Percentiles rank a stretch among this genome's conserved stretches.
These are phyloP conservation scores for Podabrus alpinus DNA, from an alignment of 2,888 invertebrate genomes.

Conservation along the genomic window DNA sequence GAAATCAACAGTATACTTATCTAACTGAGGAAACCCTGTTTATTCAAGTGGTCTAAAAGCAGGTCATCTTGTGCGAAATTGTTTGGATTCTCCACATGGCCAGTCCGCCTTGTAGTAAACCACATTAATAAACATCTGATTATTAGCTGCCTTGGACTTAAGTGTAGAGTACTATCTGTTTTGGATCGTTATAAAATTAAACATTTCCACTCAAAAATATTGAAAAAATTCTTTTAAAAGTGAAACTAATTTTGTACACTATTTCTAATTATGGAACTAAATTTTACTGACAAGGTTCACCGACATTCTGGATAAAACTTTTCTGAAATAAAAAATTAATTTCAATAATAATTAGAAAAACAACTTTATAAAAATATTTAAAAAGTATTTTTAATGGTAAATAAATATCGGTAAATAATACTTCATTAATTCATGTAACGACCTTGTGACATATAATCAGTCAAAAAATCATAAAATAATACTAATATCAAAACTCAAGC, in stretches of 20 bases:
- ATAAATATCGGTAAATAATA: not conserved
- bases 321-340: not conserved
- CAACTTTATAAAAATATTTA: not conserved
- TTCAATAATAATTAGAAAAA: not conserved
- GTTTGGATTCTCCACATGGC: not conserved
- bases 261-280: not conserved
- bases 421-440: not conserved
- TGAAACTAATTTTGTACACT: too few relatives aligned
- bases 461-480: not conserved
- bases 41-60: not conserved
- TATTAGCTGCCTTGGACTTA: not conserved
- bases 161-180: not conserved
- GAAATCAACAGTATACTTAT: too few relatives aligned
- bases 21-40: too few relatives aligned
- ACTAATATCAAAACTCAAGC: not conserved
- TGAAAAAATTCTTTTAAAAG: not conserved
- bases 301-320: not conserved
- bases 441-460: not conserved
- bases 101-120: not conserved
- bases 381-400: not conserved
- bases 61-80: not conserved
- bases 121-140: not conserved
- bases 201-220: not conserved
- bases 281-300: not conserved
- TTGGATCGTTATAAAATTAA: not conserved